A percentile compares a stretch with the other conserved stretches of the same genome.
phyloP scores from a whole-genome alignment of 2,797 vertebrate species.

The Urocyon cinereoargenteus region DNA sequence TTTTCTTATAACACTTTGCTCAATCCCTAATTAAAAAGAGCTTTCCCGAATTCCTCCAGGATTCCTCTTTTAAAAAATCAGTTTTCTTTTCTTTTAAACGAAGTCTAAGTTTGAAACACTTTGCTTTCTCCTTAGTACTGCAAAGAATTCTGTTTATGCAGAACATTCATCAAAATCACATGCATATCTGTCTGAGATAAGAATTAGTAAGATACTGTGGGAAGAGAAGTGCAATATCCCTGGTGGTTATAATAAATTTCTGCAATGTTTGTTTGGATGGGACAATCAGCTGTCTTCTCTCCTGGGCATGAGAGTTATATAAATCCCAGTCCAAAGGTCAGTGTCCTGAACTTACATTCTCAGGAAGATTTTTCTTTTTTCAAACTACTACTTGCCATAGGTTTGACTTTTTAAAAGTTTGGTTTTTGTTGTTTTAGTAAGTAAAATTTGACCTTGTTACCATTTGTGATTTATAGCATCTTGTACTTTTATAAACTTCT shows the following conservation, averaged over 20 bases:
- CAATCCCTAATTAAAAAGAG: slow-evolving; percentile 66
- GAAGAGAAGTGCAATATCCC: slow-evolving; percentile 78
- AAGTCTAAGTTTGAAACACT: slow-evolving; percentile 75
- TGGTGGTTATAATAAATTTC: slow-evolving; percentile 83
- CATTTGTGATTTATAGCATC: slow-evolving; percentile 54
- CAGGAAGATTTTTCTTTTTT: slow-evolving; percentile 65
- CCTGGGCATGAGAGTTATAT: slow-evolving; percentile 38
- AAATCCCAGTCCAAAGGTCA: slow-evolving; percentile 70
- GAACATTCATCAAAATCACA: slow-evolving; percentile 78
- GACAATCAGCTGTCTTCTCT: slow-evolving; percentile 56
- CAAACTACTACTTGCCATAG: slow-evolving; percentile 54
- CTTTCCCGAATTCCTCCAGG: slow-evolving; percentile 43
- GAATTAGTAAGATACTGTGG: slow-evolving; percentile 77
- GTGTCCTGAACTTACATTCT: slow-evolving; percentile 67
- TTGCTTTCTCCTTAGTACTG: slow-evolving; percentile 41
- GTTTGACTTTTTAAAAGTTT: slow-evolving; percentile 41
- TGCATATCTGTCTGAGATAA: slow-evolving; percentile 82
- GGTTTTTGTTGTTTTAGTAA: slow-evolving; percentile 47
- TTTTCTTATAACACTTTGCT: slow-evolving; percentile 65
- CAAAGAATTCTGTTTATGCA: slow-evolving; percentile 78
- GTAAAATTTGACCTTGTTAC: not conserved
- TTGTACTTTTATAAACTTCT: slow-evolving; percentile 9
- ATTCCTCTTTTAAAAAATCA: slow-evolving; percentile 45
- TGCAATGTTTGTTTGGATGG: slow-evolving; percentile 76
- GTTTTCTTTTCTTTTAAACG: slow-evolving; percentile 65